Evolutionary conservation across 2,797 vertebrate species (phyloP).

Genomic region (Lerista edwardsae): DNA sequence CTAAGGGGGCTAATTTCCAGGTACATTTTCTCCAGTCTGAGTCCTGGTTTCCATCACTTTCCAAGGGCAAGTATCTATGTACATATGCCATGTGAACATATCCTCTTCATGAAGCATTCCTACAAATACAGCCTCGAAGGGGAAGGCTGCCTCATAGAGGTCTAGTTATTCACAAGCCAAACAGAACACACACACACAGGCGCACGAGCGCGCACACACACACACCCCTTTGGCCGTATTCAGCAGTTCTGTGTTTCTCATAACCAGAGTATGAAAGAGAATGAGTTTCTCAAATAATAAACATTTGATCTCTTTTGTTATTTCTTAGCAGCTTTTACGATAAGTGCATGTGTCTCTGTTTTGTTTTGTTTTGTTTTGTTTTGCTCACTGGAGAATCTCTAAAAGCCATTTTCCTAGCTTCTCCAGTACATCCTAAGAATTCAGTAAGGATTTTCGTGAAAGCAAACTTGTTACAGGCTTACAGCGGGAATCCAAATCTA

Average conservation of each 20-base stretch:
- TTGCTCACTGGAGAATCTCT: constrained; percentile 65
- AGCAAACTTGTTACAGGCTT: constrained; percentile 55
- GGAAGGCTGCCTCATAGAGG: neutral
- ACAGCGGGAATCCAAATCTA: constrained; percentile 43
- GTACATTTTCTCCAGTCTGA: too few relatives aligned
- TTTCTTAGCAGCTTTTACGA: neutral
- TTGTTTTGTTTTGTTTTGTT: constrained; percentile 66
- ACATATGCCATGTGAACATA: too few relatives aligned
- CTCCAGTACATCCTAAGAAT: constrained; percentile 68
- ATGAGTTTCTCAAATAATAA: constrained; percentile 45
- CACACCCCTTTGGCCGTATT: neutral
- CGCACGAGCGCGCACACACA: neutral
- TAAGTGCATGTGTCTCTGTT: constrained; percentile 22
- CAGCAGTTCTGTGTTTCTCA: constrained; percentile 52
- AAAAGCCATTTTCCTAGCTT: constrained; percentile 65
- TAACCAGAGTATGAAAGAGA: constrained; percentile 66
- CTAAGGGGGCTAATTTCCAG: too few relatives aligned
- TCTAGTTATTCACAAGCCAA: neutral
- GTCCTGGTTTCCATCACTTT: too few relatives aligned
- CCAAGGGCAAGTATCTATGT: too few relatives aligned
- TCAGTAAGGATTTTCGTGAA: constrained; percentile 73
- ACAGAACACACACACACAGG: neutral
- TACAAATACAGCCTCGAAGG: neutral
- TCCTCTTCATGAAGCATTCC: neutral
- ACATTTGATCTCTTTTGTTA: constrained; percentile 49